Evolutionary conservation across 2,888 invertebrate species (phyloP), one percentile per base, ranked within the genome.

Genomic region (Mimumesa dahlbomi): DNA sequence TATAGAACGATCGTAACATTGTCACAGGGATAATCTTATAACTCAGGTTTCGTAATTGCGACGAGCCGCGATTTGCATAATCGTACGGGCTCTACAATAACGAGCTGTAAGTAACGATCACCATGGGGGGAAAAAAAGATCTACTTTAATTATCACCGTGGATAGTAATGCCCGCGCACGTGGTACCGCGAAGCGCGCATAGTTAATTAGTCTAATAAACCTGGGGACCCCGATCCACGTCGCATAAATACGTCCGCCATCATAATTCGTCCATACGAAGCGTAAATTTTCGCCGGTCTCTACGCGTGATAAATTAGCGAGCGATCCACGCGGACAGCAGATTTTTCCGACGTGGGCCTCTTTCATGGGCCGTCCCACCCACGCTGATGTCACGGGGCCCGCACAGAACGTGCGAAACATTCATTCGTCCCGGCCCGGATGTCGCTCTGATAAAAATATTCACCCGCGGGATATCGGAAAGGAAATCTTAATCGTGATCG

Each of bases 221-320:
- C 34, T 9, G 18, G 14, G 34, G n/a, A 9, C 3, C n/a, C 21
- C 42, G 43, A 59, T 40, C 11, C 14, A 40, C 19, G 9, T 66
- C 53, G 75, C 67, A 69, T 69, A 78, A 77, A 73, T 53, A 50
- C 62, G 62, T 40, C 43, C 62, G 75, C 77, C 77, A 77, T 77
- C 75, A 70, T 78, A 75, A 73, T 62, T 75, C 69, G 69, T 59
- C 57, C 62, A 48, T 68, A 64, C 52, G 34, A 54, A 38, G 66
- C 66, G 67, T 68, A 73, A 75, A 70, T 77, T 70, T 75, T 69
- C 67, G 49, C 42, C 49, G 38, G 49, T 75, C 70, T 52, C 40
- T 19, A 29, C 46, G 40, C 21, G 18, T 57, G 76, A 76, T 77
- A 77, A 77, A 75, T 77, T 75, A 57, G 67, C 71, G 56, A 16